Percentiles rank a stretch among this genome's conserved stretches.
These are phyloP conservation scores for Caenorhabditis sulstoni DNA, from an alignment of 2,888 invertebrate species.

Conservation along the genomic window DNA sequence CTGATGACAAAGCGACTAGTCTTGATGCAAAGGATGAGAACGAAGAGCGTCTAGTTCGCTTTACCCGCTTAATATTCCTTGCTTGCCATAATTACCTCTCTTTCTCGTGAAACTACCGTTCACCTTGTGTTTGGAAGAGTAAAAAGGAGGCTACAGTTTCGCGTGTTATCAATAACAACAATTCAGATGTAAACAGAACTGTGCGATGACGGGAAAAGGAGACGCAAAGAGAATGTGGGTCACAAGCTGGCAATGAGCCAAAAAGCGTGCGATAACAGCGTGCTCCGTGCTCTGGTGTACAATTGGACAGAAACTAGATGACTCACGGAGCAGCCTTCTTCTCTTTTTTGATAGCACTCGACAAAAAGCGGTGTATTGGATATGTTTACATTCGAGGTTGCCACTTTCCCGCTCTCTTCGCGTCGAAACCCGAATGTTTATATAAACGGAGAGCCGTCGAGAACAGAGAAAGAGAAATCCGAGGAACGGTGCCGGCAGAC, in stretches of 20 bases:
- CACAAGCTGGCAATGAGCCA: slow-evolving; percentile 7
- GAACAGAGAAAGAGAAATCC: slow-evolving; percentile 9
- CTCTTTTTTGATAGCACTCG: slow-evolving; percentile 47
- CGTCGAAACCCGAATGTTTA: slow-evolving; percentile 31
- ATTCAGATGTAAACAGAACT: too few species aligned
- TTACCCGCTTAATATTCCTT: slow-evolving; percentile 5
- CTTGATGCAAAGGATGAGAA: neutral
- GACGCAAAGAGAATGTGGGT: neutral
- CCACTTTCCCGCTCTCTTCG: slow-evolving; percentile 31
- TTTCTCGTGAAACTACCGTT: neutral
- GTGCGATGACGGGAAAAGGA: too few species aligned
- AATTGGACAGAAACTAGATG: slow-evolving; percentile 31
- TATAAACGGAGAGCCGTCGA: slow-evolving; percentile 32
- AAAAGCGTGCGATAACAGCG: slow-evolving; percentile 5
- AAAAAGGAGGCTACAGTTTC: neutral
- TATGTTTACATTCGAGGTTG: slow-evolving; percentile 58
- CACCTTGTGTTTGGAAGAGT: neutral
- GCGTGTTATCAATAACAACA: too few species aligned
- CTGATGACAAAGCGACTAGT: slow-evolving; percentile 15
- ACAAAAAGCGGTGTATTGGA: slow-evolving; percentile 45
- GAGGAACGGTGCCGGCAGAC: slow-evolving; percentile 22
- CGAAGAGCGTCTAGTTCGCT: slow-evolving; percentile 8
- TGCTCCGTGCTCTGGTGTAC: neutral
- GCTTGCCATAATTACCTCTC: slow-evolving; percentile 20
- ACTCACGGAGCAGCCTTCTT: slow-evolving; percentile 16